Evolutionary conservation across 2,113 vertebrate genomes (phyloP).

Genomic region (Rostratula benghalensis): DNA sequence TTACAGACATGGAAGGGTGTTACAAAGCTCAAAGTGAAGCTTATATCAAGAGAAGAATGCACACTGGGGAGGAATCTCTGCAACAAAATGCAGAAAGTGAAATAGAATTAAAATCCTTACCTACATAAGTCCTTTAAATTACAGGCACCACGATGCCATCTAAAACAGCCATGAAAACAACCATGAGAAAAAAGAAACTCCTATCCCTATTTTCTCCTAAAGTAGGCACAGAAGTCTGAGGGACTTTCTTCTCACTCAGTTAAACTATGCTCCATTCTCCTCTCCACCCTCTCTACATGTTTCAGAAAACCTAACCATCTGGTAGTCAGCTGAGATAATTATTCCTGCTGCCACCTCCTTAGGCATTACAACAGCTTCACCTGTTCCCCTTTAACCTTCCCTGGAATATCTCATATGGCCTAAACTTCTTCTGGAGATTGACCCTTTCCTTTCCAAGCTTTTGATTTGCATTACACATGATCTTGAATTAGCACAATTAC

Average conservation of each 20-base stretch:
- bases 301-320: not conserved
- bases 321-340: not conserved
- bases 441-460: not conserved
- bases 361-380: not conserved
- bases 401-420: not conserved
- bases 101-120: slow-evolving; percentile 3
- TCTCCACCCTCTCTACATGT: not conserved
- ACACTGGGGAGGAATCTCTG: fast-evolving
- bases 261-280: not conserved
- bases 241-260: not conserved
- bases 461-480: not conserved
- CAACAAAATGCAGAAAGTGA: not conserved
- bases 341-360: not conserved
- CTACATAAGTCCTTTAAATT: not conserved
- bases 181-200: not conserved
- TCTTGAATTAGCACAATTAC: not conserved
- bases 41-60: not conserved
- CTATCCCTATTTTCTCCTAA: not conserved
- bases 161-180: not conserved
- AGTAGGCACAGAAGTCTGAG: not conserved
- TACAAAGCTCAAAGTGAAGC: not conserved
- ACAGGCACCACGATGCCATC: not conserved
- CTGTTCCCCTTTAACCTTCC: not conserved
- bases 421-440: not conserved
- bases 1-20: not conserved